Evolutionary conservation across 1,140 invertebrate species (phyloP).

Genomic region (Stegodyphus mimosarum): DNA sequence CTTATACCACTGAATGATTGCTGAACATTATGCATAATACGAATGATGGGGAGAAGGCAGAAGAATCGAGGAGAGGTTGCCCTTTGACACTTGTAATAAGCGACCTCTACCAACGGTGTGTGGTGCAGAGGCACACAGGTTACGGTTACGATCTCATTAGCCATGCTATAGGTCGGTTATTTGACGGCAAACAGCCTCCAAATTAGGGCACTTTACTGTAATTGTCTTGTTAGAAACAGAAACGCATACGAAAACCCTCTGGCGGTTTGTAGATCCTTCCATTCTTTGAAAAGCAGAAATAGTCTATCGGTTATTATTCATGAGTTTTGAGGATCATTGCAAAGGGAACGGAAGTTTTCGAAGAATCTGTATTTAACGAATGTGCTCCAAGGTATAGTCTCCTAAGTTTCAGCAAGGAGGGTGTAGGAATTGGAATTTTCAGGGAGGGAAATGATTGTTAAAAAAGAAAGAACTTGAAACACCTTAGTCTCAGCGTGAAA

Average conservation of each 20-base stretch:
- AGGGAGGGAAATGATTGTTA: too few relatives aligned
- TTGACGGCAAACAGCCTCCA: constrained; percentile 34
- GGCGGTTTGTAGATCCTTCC: neutral
- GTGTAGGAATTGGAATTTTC: too few relatives aligned
- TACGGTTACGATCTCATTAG: constrained; percentile 18
- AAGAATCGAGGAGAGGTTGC: neutral
- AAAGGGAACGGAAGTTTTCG: constrained; percentile 7
- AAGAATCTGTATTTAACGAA: constrained; percentile 41
- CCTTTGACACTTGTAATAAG: constrained; percentile 36
- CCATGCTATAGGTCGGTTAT: constrained; percentile 1
- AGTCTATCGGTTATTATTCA: constrained; percentile 48
- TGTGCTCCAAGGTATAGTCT: neutral
- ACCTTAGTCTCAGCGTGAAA: constrained; percentile 10
- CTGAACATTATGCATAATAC: too few relatives aligned
- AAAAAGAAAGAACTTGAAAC: neutral
- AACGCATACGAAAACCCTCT: neutral
- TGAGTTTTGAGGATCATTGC: constrained; percentile 43
- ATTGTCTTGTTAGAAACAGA: constrained; percentile 43
- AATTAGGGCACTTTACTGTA: constrained; percentile 42
- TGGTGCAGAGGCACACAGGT: neutral
- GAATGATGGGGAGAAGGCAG: neutral
- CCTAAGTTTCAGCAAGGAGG: constrained; percentile 1
- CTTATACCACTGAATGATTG: too few relatives aligned
- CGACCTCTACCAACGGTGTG: neutral
- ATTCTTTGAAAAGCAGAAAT: constrained; percentile 11